A percentile compares a stretch with the other conserved stretches of the same genome.
These are phyloP conservation scores for Rhogogaster chlorosoma DNA, from an alignment of 2,888 invertebrate species.

Conservation along the genomic window DNA sequence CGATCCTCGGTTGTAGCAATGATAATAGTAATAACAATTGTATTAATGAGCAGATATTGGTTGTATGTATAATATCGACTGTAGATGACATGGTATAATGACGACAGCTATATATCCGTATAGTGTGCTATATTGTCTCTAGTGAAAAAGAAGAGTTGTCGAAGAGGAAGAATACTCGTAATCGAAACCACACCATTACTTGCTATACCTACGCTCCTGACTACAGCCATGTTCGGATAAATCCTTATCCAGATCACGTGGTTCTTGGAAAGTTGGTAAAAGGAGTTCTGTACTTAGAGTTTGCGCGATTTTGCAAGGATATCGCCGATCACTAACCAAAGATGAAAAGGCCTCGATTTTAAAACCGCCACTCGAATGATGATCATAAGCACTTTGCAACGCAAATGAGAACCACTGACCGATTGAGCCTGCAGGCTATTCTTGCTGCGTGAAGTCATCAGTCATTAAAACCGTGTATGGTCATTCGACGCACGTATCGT, in stretches of 20 bases:
- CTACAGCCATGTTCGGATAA: conserved; percentile 9
- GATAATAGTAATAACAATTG: neutral
- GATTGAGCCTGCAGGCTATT: conserved; percentile 42
- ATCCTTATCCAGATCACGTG: conserved; percentile 8
- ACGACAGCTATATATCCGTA: neutral
- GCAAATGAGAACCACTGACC: conserved; percentile 45
- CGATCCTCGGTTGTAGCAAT: neutral
- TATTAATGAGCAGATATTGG: neutral
- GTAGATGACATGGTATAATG: neutral
- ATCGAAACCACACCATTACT: neutral
- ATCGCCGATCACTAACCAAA: conserved; percentile 16
- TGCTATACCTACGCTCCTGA: neutral
- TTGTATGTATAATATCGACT: neutral
- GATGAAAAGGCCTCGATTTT: conserved; percentile 9
- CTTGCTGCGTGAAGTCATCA: conserved; percentile 57
- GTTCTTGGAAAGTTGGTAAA: conserved; percentile 24
- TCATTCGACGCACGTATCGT: conserved; percentile 46
- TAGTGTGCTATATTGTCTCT: neutral
- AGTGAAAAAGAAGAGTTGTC: neutral
- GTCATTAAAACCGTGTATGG: conserved; percentile 56
- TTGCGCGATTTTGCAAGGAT: neutral
- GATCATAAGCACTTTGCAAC: neutral
- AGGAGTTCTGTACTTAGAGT: neutral
- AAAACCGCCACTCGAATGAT: neutral
- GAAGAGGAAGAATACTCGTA: neutral